Percentiles rank a stretch among this genome's conserved stretches.
phyloP scores from a whole-genome alignment of 2,888 invertebrate genomes.

The Taenaris catops region DNA sequence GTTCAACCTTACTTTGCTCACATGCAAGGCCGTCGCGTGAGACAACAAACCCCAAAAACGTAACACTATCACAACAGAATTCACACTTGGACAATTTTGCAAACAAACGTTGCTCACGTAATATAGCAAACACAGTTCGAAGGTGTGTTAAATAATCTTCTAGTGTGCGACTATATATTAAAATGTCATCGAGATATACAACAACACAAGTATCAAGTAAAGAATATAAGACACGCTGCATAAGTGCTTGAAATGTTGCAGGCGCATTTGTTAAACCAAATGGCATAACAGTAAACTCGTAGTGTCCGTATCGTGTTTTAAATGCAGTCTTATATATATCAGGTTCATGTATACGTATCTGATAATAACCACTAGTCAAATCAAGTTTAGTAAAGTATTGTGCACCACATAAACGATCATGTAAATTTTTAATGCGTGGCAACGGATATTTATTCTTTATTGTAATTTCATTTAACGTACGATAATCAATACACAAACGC shows the following conservation, averaged over 20 bases:
- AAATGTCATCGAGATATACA: conserved; percentile 20
- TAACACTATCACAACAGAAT: conserved; percentile 22
- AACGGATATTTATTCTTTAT: too few species aligned
- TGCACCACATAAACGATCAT: too few species aligned
- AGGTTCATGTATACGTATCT: neutral
- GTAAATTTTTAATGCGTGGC: too few species aligned
- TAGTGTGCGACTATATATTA: conserved; percentile 10
- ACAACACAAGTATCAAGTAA: conserved; percentile 14
- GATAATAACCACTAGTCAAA: neutral
- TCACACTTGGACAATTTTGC: conserved; percentile 24
- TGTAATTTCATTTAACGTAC: too few species aligned
- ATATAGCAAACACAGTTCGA: conserved; percentile 10
- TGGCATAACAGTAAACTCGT: neutral
- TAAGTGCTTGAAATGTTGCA: conserved; percentile 15
- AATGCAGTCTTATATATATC: neutral
- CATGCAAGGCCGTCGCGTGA: too few species aligned
- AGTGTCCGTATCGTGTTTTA: conserved; percentile 2
- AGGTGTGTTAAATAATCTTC: conserved; percentile 1
- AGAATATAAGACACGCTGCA: conserved; percentile 9
- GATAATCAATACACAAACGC: too few species aligned
- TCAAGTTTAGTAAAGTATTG: conserved; percentile 3
- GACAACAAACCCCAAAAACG: conserved; percentile 27
- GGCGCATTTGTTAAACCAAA: conserved; percentile 2
- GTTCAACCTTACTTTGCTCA: conserved; percentile 19
- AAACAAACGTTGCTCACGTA: conserved; percentile 26